Base-by-base conservation (phyloP, 2,888 invertebrate species). In the Tiliacea aurago region DNA sequence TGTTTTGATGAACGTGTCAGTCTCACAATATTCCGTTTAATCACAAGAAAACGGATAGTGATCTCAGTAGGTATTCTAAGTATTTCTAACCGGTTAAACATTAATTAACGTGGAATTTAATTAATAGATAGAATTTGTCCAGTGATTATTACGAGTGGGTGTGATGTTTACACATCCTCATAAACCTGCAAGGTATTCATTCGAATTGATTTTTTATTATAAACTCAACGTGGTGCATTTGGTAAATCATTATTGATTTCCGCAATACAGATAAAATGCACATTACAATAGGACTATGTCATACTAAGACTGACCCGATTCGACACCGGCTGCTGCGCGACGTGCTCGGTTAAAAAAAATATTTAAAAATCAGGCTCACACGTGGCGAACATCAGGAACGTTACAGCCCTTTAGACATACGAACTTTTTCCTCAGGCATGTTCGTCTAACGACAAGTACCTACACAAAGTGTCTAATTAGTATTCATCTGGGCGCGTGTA, bases 401-500 rank as follows among this genome's bases (percentile, higher is more conserved):
- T 63, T 74, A 71, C 73, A 87, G 81, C 86, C 87, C 86, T 86
- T 84, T 73, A 51, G 67, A 62, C 66, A 68, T 74, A 81, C 81
- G 84, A 85, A 86, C 78, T 87, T 87, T 87, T 89, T 86, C 81
- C 71, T 76, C 68, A 79, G 79, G 76, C 82, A 78, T 83, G 75
- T 80, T 85, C 79, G 77, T 78, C 79, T 75, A 84, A 86, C 88
- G 83, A 88, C 89, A 87, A 89, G 94, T 94, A 93, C 92, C 92
- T 93, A 93, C 93, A 91, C 88, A 90, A 93, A 91, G 89, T 92
- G 91, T 93, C 94, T 96, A 94, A 96, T 96, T 96, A 95, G 95
- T 96, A 96, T 96, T 96, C 96, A 96, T 95, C 94, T 94, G 95
- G 94, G 95, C 95, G 95, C 95, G 94, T 95, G 94, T 91, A 94